Percentiles rank a stretch among this genome's conserved stretches.
Conservation (phyloP, 2,888 invertebrate species). For the Hymenopus coronatus region DNA sequence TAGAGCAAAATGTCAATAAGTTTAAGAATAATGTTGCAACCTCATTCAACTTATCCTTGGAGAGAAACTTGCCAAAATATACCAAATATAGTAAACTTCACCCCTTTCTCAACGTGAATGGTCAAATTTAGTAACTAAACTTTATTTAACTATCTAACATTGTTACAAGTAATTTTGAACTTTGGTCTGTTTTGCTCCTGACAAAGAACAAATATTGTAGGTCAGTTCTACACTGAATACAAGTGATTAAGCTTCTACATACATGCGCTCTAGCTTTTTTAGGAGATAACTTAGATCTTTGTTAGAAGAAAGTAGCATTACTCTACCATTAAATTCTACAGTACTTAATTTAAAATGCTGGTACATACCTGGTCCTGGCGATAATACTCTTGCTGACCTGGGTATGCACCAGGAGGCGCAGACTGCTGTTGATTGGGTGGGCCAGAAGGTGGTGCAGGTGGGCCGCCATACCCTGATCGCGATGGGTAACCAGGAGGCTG, state of each 20-base stretch:
- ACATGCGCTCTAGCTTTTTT: not conserved
- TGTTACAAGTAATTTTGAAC: not conserved
- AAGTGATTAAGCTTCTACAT: not conserved
- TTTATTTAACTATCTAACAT: too few species aligned
- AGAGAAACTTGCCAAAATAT: too few species aligned
- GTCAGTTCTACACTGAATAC: not conserved
- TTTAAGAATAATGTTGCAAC: too few species aligned
- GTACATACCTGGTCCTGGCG: slow-evolving; percentile 58
- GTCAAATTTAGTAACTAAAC: too few species aligned
- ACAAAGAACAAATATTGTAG: not conserved
- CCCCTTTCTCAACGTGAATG: too few species aligned
- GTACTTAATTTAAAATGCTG: slow-evolving; percentile 17
- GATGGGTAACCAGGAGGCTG: slow-evolving; percentile 40
- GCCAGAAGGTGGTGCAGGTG: slow-evolving; percentile 64
- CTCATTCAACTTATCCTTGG: too few species aligned
- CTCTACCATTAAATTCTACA: not conserved
- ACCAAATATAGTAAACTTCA: too few species aligned
- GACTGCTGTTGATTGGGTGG: slow-evolving; percentile 43
- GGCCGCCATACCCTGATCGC: slow-evolving; percentile 37
- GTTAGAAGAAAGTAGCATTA: not conserved
- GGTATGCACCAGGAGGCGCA: slow-evolving; percentile 38
- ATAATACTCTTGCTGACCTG: slow-evolving; percentile 50
- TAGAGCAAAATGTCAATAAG: too few species aligned
- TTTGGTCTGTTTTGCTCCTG: not conserved
- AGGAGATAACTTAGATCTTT: not conserved